Conservation (phyloP, 2,113 vertebrate genomes). For the Cisticola juncidis region DNA sequence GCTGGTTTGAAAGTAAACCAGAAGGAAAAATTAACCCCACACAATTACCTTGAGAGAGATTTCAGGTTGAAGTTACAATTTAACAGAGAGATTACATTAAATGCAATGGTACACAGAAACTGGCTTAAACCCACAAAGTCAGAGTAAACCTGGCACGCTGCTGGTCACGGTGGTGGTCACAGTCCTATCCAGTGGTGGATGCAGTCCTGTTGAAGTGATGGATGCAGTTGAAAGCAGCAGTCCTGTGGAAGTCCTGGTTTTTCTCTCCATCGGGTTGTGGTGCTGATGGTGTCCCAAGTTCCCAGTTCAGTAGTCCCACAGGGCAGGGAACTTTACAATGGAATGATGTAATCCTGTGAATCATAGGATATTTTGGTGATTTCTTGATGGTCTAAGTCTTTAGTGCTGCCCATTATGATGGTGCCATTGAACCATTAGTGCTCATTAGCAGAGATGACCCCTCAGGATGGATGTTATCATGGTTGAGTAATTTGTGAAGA, state of each 20-base stretch:
- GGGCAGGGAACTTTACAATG: not conserved
- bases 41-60: not conserved
- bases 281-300: not conserved
- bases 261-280: not conserved
- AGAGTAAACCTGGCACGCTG: not conserved
- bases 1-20: not conserved
- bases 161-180: not conserved
- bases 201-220: not conserved
- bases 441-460: not conserved
- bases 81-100: not conserved
- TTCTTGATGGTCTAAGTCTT: not conserved
- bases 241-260: not conserved
- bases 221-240: not conserved
- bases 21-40: not conserved
- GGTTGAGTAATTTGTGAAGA: not conserved
- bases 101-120: not conserved
- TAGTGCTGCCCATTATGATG: not conserved
- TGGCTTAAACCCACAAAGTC: not conserved
- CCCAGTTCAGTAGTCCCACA: not conserved
- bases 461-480: not conserved
- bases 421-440: rapidly evolving
- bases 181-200: not conserved
- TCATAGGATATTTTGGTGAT: not conserved
- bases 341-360: not conserved
- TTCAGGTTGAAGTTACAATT: not conserved